phyloP scores from a whole-genome alignment of 2,113 vertebrate genomes.

The Heterotilapia buettikoferi region DNA sequence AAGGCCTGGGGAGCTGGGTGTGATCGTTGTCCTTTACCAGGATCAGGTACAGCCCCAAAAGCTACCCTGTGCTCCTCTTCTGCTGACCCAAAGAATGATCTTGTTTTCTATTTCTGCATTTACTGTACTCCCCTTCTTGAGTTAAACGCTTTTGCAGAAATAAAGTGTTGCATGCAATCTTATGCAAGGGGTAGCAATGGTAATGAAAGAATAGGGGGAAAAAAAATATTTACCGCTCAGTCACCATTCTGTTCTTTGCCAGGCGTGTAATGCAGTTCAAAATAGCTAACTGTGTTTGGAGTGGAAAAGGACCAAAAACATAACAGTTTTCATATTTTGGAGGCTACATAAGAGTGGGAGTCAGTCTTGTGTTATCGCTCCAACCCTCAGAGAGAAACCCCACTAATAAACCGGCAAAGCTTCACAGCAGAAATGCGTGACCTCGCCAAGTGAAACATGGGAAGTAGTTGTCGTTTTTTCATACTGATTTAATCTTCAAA shows the following conservation, averaged over 20 bases:
- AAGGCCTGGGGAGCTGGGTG: slow-evolving; percentile 72
- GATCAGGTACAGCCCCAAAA: slow-evolving; percentile 56
- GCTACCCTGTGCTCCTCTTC: neutral
- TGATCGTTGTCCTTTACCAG: slow-evolving; percentile 70
- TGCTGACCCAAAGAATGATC: neutral
- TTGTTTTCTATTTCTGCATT: neutral
- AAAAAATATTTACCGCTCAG: slow-evolving; percentile 16
- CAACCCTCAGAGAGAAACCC: slow-evolving; percentile 52
- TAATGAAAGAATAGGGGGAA: slow-evolving; percentile 4
- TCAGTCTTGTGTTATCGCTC: slow-evolving; percentile 60
- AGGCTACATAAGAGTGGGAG: slow-evolving; percentile 51
- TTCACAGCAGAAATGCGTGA: slow-evolving; percentile 48
- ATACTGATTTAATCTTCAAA: slow-evolving; percentile 65
- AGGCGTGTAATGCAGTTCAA: slow-evolving; percentile 39
- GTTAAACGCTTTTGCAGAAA: slow-evolving; percentile 21
- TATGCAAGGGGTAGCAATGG: neutral
- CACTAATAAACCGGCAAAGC: slow-evolving; percentile 43
- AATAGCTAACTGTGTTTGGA: slow-evolving; percentile 52
- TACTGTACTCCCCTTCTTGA: neutral
- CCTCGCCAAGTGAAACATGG: slow-evolving; percentile 64
- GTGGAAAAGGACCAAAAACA: slow-evolving; percentile 56
- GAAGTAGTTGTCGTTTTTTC: slow-evolving; percentile 53
- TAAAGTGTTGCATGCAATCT: slow-evolving; percentile 14
- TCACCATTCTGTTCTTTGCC: slow-evolving; percentile 23
- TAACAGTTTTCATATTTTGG: slow-evolving; percentile 59